Evolutionary conservation across 2,113 vertebrate species (phyloP).

Genomic region (Oenanthe melanoleuca): DNA sequence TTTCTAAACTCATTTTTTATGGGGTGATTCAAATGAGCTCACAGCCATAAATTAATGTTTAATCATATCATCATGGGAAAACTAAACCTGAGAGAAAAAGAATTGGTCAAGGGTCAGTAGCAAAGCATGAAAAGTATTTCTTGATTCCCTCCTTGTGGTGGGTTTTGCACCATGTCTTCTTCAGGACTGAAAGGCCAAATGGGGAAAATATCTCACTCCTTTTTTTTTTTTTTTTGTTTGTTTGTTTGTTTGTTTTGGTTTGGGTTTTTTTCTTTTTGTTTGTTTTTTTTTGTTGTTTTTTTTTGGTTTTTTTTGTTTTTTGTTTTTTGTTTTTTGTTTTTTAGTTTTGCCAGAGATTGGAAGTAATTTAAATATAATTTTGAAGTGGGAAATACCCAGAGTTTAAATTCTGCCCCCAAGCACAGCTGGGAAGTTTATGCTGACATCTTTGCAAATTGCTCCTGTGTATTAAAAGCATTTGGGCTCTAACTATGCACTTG

Average conservation of each 20-base stretch:
- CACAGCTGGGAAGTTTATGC: not conserved
- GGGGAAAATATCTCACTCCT: not conserved
- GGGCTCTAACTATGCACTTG: not conserved
- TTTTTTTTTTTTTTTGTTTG: not conserved
- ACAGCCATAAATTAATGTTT: not conserved
- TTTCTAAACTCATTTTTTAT: not conserved
- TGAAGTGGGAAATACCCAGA: not conserved
- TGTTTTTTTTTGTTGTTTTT: not conserved
- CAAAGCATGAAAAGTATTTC: not conserved
- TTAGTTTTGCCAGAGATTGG: not conserved
- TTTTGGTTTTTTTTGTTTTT: not conserved
- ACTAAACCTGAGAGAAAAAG: not conserved
- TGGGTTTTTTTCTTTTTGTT: not conserved
- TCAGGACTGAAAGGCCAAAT: not conserved
- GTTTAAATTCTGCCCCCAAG: not conserved
- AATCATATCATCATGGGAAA: not conserved
- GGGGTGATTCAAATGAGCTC: not conserved
- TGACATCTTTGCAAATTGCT: not conserved
- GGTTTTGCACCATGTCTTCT: not conserved
- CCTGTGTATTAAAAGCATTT: not conserved
- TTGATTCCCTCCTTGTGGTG: not conserved
- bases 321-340: not conserved
- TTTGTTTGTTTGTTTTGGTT: not conserved
- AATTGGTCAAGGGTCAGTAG: not conserved
- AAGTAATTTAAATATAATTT: not conserved